These are phyloP conservation scores for Mamestra configurata DNA, from an alignment of 1,140 invertebrate genomes.

Conservation along the genomic window DNA sequence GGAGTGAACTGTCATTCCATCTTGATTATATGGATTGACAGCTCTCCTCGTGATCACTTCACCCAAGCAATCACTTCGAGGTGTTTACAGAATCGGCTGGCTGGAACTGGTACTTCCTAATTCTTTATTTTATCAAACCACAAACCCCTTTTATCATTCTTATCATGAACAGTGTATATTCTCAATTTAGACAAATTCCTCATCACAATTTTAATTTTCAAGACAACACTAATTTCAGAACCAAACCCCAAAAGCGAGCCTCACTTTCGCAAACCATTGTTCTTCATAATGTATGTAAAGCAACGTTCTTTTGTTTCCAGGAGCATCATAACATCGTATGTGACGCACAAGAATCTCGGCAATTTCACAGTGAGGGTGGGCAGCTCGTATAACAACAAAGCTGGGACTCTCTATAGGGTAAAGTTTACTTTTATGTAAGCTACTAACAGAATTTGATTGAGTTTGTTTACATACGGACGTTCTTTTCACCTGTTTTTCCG, in stretches of 20 bases:
- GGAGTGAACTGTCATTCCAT: no score
- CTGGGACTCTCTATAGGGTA: conserved; percentile 69
- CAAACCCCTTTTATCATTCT: no score
- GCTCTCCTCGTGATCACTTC: no score
- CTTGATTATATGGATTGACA: no score
- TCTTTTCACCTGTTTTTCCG: neutral
- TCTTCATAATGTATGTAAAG: conserved; percentile 4
- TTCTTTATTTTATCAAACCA: no score
- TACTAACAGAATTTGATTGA: no score
- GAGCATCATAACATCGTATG: conserved; percentile 72
- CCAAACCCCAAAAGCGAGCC: neutral
- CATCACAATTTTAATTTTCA: neutral
- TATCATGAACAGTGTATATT: no score
- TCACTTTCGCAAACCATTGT: neutral
- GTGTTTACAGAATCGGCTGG: no score
- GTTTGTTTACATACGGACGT: neutral
- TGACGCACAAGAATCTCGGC: conserved; percentile 71
- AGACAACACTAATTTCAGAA: neutral
- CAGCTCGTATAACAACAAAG: conserved; percentile 81
- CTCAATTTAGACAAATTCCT: neutral
- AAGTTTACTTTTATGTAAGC: neutral
- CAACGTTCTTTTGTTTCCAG: conserved; percentile 60
- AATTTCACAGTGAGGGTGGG: conserved; percentile 74
- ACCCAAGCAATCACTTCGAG: no score
- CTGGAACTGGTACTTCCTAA: no score